phyloP scores from a whole-genome alignment of 2,888 invertebrate species.

The Drosophila barbarae region DNA sequence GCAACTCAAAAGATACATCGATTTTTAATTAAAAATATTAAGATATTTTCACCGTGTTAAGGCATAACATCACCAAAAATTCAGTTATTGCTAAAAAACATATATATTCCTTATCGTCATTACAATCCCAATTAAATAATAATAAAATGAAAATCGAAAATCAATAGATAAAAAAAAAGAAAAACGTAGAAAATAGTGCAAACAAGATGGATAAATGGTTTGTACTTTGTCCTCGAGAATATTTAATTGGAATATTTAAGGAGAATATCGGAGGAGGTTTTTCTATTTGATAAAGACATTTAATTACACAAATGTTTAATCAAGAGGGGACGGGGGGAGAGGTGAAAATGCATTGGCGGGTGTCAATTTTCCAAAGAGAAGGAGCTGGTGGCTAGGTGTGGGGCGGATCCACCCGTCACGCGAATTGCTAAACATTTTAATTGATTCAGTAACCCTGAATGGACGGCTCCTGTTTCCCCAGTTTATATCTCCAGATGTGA shows the following conservation, averaged over 20 bases:
- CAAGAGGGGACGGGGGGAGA: conserved; percentile 13
- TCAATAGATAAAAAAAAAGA: conserved; percentile 39
- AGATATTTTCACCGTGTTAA: too few species aligned
- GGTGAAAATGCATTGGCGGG: conserved; percentile 15
- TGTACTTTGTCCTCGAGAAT: conserved; percentile 7
- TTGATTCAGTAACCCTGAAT: conserved; percentile 28
- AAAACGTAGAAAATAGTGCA: conserved; percentile 22
- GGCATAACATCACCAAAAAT: too few species aligned
- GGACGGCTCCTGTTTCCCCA: conserved; percentile 13
- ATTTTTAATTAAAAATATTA: too few species aligned
- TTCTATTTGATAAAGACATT: conserved; percentile 32
- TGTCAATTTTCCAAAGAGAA: conserved; percentile 15
- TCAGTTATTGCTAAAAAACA: too few species aligned
- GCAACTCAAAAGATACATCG: not conserved
- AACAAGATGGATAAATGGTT: conserved; percentile 26
- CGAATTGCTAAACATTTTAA: conserved; percentile 29
- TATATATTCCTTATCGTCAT: not conserved
- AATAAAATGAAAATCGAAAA: conserved; percentile 30
- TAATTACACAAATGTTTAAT: conserved; percentile 57
- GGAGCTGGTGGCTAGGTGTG: not conserved
- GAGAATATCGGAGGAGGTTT: not conserved
- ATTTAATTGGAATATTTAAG: conserved; percentile 20
- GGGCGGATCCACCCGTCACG: conserved; percentile 12
- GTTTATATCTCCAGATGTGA: not conserved
- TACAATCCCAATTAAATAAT: not conserved